Conservation (phyloP, 92 coral and sea anemone species). For the Montipora capitata region DNA sequence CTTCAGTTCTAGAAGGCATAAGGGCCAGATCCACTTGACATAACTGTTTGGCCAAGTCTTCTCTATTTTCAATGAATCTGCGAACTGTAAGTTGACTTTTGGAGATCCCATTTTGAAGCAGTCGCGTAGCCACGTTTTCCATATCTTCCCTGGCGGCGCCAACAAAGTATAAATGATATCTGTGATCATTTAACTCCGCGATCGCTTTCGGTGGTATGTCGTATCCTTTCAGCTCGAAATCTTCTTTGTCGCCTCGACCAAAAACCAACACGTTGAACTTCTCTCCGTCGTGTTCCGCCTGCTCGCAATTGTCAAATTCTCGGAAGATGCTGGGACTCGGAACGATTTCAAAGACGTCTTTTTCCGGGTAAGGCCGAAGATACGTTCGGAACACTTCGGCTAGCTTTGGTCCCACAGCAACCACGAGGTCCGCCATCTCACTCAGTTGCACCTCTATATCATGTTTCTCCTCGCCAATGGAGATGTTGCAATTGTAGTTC, state of each 20-base stretch:
- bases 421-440: slow-evolving; percentile 29
- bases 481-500: slow-evolving; percentile 2
- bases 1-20: slow-evolving; percentile 55
- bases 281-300: slow-evolving; percentile 19
- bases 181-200: slow-evolving; percentile 31
- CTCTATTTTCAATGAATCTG: slow-evolving; percentile 30
- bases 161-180: slow-evolving; percentile 33
- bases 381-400: slow-evolving; percentile 14
- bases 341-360: slow-evolving; percentile 22
- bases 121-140: slow-evolving; percentile 12
- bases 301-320: slow-evolving; percentile 11
- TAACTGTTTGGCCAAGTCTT: slow-evolving; percentile 5
- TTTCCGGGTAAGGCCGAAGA: slow-evolving; percentile 24
- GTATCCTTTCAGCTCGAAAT: slow-evolving; percentile 48
- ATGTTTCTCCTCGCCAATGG: slow-evolving; percentile 26
- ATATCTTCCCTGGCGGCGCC: slow-evolving; percentile 22
- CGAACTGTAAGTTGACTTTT: slow-evolving; percentile 28
- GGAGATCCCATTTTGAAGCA: slow-evolving; percentile 16
- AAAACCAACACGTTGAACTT: slow-evolving; percentile 32
- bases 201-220: slow-evolving; percentile 48
- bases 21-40: slow-evolving; percentile 48
- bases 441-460: slow-evolving; percentile 6
- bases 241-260: slow-evolving; percentile 58
- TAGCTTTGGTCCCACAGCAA: slow-evolving; percentile 48
- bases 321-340: slow-evolving; percentile 40